Percentiles rank a stretch among this genome's conserved stretches.
These are phyloP conservation scores for Coenonympha arcania DNA, from an alignment of 2,888 invertebrate species.

Conservation along the genomic window DNA sequence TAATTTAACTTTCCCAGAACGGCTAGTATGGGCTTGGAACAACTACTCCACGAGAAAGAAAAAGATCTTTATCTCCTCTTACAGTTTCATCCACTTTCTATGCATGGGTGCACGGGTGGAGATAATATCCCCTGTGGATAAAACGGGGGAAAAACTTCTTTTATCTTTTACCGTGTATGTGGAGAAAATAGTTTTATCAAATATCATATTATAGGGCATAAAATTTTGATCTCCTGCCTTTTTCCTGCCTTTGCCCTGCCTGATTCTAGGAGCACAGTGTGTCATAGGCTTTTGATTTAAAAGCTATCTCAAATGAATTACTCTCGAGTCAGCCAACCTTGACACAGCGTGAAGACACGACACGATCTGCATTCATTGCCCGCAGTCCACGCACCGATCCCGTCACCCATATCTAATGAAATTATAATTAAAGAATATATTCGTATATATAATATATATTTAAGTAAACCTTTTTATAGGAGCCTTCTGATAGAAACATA, in stretches of 20 bases:
- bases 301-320: slow-evolving; percentile 14
- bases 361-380: slow-evolving; percentile 18
- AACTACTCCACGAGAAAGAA: too few species aligned
- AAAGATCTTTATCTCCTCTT: too few species aligned
- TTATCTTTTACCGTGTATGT: too few species aligned
- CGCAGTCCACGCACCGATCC: neutral
- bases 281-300: slow-evolving; percentile 6
- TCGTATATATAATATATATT: neutral
- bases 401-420: slow-evolving; percentile 18
- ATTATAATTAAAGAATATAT: slow-evolving; percentile 3
- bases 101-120: too few species aligned
- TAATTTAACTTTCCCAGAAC: too few species aligned
- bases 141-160: too few species aligned
- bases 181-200: too few species aligned
- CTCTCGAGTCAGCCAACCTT: slow-evolving; percentile 13
- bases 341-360: slow-evolving; percentile 19
- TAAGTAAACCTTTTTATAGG: neutral
- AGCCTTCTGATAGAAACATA: neutral
- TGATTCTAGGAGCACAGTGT: neutral
- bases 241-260: neutral
- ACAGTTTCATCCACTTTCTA: too few species aligned
- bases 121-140: too few species aligned
- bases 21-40: too few species aligned
- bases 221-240: neutral
- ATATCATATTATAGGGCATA: too few species aligned